These are phyloP conservation scores for Diachrysia chrysitis DNA, from an alignment of 2,888 invertebrate genomes.

Conservation along the genomic window DNA sequence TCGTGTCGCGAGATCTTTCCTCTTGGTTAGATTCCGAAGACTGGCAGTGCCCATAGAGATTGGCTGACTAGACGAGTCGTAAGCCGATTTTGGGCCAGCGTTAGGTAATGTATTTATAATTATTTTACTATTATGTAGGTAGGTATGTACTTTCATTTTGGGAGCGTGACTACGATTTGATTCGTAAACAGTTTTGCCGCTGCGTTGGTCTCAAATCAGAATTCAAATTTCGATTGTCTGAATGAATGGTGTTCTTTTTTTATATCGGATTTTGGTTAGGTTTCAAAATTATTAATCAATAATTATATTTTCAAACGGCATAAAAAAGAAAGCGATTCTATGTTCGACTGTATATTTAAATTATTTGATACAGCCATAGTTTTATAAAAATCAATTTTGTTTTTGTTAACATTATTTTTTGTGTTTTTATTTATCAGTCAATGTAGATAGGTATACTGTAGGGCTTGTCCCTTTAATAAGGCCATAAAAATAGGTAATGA, in stretches of 20 bases:
- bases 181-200: neutral
- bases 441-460: too few species aligned
- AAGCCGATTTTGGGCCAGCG: conserved; percentile 17
- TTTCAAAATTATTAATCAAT: too few species aligned
- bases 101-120: conserved; percentile 24
- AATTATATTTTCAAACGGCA: too few species aligned
- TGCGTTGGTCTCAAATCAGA: neutral
- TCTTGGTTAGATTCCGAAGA: conserved; percentile 15
- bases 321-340: too few species aligned
- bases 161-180: neutral
- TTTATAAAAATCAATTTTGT: too few species aligned
- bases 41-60: conserved; percentile 5
- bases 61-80: conserved; percentile 6
- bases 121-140: conserved; percentile 8
- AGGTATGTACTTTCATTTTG: neutral
- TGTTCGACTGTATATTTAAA: too few species aligned
- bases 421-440: too few species aligned
- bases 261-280: neutral
- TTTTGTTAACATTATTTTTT: too few species aligned
- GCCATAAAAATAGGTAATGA: too few species aligned
- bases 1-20: conserved; percentile 7
- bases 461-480: too few species aligned
- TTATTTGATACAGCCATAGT: too few species aligned
- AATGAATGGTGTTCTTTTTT: neutral
- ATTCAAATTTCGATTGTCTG: neutral